Base-by-base conservation (phyloP, 2,113 vertebrate species). In the Cettia cetti region DNA sequence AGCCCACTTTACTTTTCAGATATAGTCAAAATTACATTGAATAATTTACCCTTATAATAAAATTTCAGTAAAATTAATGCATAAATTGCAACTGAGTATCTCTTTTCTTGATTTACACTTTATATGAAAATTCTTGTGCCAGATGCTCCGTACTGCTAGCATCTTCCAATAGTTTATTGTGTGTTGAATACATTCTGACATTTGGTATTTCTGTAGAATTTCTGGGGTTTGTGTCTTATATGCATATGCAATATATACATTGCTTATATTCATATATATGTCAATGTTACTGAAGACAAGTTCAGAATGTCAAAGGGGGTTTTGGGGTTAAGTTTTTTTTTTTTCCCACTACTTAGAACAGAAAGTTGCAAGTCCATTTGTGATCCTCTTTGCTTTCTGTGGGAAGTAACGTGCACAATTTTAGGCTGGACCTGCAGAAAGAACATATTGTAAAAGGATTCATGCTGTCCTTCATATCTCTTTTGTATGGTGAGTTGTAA, bases 301-400 rank as follows among this genome's bases (percentile, higher is more conserved):
- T 50, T 83, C 37, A 66, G 65, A 81, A 89, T 23, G 47, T 35
- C 14, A 82, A 16, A 72, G 30, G 10, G 2, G 0, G 3, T 16
- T 47, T 56, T 9, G 24, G 8, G 6, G 1, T 21, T 72, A 13
- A 6, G 6, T 0, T 3, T 23, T 40, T 0, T 3, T 23, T 40
- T 40, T 40, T 40, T 40, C 10, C 42, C 42, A 4, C 22, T 61
- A 13, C 39, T n/a, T 85, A 56, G 15, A 74, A 5, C 3, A 68
- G 21, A 70, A 94, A 75, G 5, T 49, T 53, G 6, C 9, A 50
- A 79, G 44, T 59, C 39, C 8, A 2, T 56, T 74, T 56, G n/a
- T 65, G 66, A 57, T 74, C 18, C 15, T 54, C 8, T 69, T 69
- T 80, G 26, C n/a, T 53, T 69, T 80, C 71, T 59, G 4, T 63